A percentile compares a stretch with the other conserved stretches of the same genome.
These are phyloP conservation scores for Ciconia maguari DNA, from an alignment of 2,113 vertebrate genomes.

Conservation along the genomic window DNA sequence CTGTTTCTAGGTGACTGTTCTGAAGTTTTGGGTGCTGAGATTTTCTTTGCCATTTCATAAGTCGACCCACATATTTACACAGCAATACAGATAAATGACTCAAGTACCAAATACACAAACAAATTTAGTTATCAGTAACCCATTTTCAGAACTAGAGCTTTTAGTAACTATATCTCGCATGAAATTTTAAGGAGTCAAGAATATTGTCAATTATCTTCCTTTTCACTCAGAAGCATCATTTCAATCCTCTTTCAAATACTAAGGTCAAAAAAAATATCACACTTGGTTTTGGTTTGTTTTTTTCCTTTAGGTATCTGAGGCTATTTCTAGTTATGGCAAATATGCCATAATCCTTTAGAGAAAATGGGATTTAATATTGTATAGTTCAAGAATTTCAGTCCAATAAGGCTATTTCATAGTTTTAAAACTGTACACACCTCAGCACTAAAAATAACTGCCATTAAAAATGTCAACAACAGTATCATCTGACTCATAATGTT, in stretches of 20 bases:
- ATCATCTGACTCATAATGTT: not conserved
- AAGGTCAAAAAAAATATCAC: not conserved
- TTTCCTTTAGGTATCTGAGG: not conserved
- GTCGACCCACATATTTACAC: not conserved
- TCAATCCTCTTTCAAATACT: not conserved
- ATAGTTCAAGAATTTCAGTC: not conserved
- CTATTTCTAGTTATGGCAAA: not conserved
- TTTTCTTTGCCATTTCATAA: not conserved
- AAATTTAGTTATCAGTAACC: not conserved
- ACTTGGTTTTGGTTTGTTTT: not conserved
- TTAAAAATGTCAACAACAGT: not conserved
- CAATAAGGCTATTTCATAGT: not conserved
- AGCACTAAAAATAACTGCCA: not conserved
- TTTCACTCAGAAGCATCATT: not conserved
- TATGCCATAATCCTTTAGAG: not conserved
- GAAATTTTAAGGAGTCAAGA: not conserved
- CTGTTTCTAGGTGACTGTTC: not conserved
- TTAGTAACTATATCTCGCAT: not conserved
- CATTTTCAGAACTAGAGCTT: not conserved
- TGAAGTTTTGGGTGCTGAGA: not conserved
- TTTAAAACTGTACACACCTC: not conserved
- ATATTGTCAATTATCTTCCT: not conserved
- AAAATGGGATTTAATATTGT: not conserved
- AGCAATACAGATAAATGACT: not conserved
- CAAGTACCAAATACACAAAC: not conserved